phyloP scores from a whole-genome alignment of 2,888 invertebrate genomes.

The Papilio demoleus region DNA sequence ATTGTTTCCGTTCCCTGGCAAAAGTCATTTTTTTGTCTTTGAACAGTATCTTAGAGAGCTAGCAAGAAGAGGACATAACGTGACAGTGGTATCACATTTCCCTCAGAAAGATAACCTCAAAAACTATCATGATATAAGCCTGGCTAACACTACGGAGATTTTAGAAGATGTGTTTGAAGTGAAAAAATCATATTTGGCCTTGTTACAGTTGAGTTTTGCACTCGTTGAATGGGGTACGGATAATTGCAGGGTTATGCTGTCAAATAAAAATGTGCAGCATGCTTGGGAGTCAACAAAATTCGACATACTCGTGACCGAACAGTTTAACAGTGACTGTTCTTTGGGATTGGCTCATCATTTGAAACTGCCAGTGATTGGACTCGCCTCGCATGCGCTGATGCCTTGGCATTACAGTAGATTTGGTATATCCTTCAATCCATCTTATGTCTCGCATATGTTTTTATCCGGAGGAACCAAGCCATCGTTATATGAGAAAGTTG shows the following conservation, averaged over 20 bases:
- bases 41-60: conserved; percentile 83
- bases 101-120: conserved; percentile 70
- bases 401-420: conserved; percentile 84
- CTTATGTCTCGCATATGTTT: conserved; percentile 81
- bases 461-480: conserved; percentile 71
- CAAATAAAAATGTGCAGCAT: conserved; percentile 63
- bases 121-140: conserved; percentile 84
- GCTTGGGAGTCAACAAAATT: conserved; percentile 76
- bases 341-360: conserved; percentile 85
- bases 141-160: conserved; percentile 59
- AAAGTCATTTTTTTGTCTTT: conserved; percentile 87
- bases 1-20: conserved; percentile 86
- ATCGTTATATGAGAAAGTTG: conserved; percentile 62
- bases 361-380: conserved; percentile 83
- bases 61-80: conserved; percentile 84
- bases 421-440: conserved; percentile 82
- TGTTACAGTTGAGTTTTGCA: conserved; percentile 45
- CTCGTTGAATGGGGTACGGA: conserved; percentile 49
- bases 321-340: conserved; percentile 88
- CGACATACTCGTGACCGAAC: conserved; percentile 87
- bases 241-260: conserved; percentile 61
- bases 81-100: conserved; percentile 87
- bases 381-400: conserved; percentile 83
- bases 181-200: conserved; percentile 51
- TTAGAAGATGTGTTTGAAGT: conserved; percentile 54